Base-by-base conservation (phyloP, 2,888 invertebrate genomes). In the Harpagoxenus sublaevis region DNA sequence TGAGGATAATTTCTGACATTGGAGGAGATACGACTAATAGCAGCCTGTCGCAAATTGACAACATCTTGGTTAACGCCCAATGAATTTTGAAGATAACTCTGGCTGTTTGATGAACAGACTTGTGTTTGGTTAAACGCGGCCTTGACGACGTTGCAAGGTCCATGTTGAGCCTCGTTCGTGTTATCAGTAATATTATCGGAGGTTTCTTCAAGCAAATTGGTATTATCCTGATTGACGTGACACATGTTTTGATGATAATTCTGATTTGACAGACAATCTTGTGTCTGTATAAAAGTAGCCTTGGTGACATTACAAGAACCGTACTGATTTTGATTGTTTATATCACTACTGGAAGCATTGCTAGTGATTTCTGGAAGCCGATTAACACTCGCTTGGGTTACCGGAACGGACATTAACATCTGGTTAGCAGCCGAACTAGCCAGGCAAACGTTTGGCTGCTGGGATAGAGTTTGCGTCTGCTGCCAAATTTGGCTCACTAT, bases 401-500 rank as follows among this genome's bases (percentile, higher is more conserved):
- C 48, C 15, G 51, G 66, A 31, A 66, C 70, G 10, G 23, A 60
- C 55, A 57, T 87, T 73, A 63, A 68, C 35, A 39, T 39, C 12
- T 81, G 73, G 10, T 57, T 70, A 15, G 66, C 39, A 23, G n/a
- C 55, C 2, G 63, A 35, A 31, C 79, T 79, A 2, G 31, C 57
- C 8, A 83, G 12, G 28, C 87, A 89, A 45, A 84, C 70, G 39
- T 83, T 89, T n/a, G 86, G 87, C 55, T 86, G 88, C 55, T 88
- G 92, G 0, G 88, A 68, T 2, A 83, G 85, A n/a, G 65, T 75
- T 42, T 93, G 93, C 8, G 90, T 85, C 57, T 94, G 94, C 31
- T 94, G 94, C 93, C 94, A 94, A 70, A 94, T 94, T 68, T 94
- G 94, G 0, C 92, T 92, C 0, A 94, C 92, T 45, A 94, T 92